Conservation (phyloP, 2,888 invertebrate genomes). For the Calameuta filiformis region DNA sequence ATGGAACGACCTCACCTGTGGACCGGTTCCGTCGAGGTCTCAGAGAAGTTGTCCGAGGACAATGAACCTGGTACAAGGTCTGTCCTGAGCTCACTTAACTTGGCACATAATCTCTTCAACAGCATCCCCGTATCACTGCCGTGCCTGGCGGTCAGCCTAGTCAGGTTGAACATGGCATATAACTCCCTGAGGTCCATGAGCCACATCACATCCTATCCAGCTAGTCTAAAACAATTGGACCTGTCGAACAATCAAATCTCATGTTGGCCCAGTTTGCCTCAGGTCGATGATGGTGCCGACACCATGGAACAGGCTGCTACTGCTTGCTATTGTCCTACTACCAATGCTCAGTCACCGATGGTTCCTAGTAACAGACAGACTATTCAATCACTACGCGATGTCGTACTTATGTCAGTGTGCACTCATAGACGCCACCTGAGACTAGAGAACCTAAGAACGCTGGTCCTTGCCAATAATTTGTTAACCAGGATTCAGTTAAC, state of each 20-base stretch:
- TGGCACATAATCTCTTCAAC: conserved; percentile 91
- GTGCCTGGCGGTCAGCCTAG: conserved; percentile 88
- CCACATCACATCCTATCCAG: conserved; percentile 87
- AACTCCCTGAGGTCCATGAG: conserved; percentile 76
- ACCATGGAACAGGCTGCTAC: conserved; percentile 76
- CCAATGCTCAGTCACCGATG: conserved; percentile 54
- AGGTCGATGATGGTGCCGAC: conserved; percentile 73
- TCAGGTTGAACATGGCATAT: conserved; percentile 90
- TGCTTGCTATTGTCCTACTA: conserved; percentile 75
- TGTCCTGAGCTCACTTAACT: conserved; percentile 80
- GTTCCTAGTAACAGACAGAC: conserved; percentile 59
- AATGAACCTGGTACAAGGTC: conserved; percentile 72
- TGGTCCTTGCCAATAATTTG: conserved; percentile 88
- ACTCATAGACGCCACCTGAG: conserved; percentile 85
- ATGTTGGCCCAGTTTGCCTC: conserved; percentile 88
- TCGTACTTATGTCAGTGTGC: conserved; percentile 84
- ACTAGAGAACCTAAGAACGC: conserved; percentile 82
- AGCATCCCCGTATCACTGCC: conserved; percentile 89
- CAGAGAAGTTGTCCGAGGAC: conserved; percentile 74
- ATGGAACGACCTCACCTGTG: conserved; percentile 83
- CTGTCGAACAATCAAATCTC: conserved; percentile 92
- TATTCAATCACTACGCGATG: conserved; percentile 75
- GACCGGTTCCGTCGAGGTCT: conserved; percentile 76
- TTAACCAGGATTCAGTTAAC: conserved; percentile 83
- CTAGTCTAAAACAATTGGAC: conserved; percentile 89